Percentiles rank a stretch among this genome's conserved stretches.
phyloP scores from a whole-genome alignment of 2,888 invertebrate species.

The Epinotia nisella region DNA sequence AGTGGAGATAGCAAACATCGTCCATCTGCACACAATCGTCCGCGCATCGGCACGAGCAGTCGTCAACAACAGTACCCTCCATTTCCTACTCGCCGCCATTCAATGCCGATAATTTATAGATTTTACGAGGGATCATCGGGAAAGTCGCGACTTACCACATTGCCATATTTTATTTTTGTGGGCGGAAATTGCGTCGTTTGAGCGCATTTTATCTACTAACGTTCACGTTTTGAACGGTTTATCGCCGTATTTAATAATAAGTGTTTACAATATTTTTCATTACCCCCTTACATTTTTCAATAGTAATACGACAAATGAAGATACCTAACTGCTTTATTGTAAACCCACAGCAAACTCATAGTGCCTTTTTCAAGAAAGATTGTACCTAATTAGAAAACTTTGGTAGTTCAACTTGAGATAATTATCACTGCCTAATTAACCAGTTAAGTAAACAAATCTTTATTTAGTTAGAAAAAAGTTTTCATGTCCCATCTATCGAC shows the following conservation, averaged over 20 bases:
- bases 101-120: conserved; percentile 78
- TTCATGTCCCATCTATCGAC: neutral
- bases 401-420: neutral
- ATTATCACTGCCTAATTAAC: neutral
- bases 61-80: conserved; percentile 65
- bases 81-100: conserved; percentile 66
- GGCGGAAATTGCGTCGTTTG: conserved; percentile 77
- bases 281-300: neutral
- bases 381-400: neutral
- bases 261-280: neutral
- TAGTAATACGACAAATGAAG: neutral
- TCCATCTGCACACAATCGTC: conserved; percentile 83
- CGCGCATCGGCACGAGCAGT: conserved; percentile 56
- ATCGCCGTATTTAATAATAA: conserved; percentile 28
- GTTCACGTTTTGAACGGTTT: conserved; percentile 43
- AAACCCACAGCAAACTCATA: neutral
- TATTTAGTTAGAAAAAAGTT: neutral
- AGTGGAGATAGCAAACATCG: conserved; percentile 83
- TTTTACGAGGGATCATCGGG: conserved; percentile 81
- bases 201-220: conserved; percentile 65
- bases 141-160: conserved; percentile 76
- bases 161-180: conserved; percentile 78
- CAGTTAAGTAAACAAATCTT: neutral
- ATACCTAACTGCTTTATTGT: neutral
- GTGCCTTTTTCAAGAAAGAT: neutral